These are phyloP conservation scores for Rhinatrema bivittatum DNA, from an alignment of 2,797 vertebrate genomes.

Conservation along the genomic window DNA sequence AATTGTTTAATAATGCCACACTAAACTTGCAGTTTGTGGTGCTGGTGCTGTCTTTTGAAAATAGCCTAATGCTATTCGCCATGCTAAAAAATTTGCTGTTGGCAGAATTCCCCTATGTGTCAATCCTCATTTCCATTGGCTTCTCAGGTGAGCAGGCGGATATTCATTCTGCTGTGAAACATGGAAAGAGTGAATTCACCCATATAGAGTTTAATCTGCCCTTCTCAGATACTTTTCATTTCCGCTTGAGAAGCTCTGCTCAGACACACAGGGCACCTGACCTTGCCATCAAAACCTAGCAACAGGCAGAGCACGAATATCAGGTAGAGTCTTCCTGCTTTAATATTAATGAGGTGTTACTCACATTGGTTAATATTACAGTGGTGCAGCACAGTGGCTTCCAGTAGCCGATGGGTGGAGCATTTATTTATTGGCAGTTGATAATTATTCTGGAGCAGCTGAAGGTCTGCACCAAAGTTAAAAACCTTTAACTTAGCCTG, in stretches of 20 bases:
- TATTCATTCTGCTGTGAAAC: conserved; percentile 47
- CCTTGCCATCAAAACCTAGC: conserved; percentile 44
- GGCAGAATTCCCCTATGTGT: conserved; percentile 19
- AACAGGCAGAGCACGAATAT: conserved; percentile 29
- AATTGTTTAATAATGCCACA: conserved; percentile 36
- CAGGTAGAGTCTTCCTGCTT: neutral
- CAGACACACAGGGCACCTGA: conserved; percentile 26
- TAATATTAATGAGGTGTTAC: conserved; percentile 32
- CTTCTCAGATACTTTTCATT: conserved; percentile 35
- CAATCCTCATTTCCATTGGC: conserved; percentile 40
- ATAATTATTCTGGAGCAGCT: too few relatives aligned
- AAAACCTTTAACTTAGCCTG: too few relatives aligned
- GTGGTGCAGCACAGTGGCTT: too few relatives aligned
- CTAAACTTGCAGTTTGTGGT: conserved; percentile 43
- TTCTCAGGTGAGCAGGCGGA: conserved; percentile 40
- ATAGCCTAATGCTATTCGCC: neutral
- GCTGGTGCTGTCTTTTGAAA: too few relatives aligned
- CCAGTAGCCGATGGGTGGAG: too few relatives aligned
- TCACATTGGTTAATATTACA: conserved; percentile 22
- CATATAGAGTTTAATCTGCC: conserved; percentile 34
- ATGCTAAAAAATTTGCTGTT: conserved; percentile 1
- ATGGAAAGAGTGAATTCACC: conserved; percentile 47
- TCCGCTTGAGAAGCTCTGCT: conserved; percentile 26
- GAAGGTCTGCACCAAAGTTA: too few relatives aligned
- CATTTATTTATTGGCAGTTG: too few relatives aligned